Evolutionary conservation across 2,888 invertebrate genomes (phyloP), one percentile per base, ranked within the genome.

Genomic region (Yponomeuta cagnagella): DNA sequence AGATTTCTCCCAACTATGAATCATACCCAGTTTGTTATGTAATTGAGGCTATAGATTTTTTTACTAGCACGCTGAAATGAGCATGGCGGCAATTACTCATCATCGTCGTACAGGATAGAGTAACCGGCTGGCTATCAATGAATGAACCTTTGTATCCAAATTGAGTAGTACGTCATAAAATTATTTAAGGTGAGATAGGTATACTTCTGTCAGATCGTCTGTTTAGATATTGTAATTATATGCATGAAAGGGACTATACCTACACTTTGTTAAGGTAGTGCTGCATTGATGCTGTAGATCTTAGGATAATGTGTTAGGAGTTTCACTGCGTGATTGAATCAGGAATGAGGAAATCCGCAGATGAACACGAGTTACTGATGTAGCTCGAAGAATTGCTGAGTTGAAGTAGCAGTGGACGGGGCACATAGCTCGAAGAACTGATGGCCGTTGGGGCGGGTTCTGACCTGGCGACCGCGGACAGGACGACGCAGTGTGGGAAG

Each of bases 111-210:
- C 68, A 48, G 68, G 68, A 52, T 68, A 48, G 48, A 31, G 10
- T 9, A 12, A 43, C 1, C 33, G 80, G 81, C 82, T 75, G 76
- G 75, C 83, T 84, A 86, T 85, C 86, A 87, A 86, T 86, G 84
- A 81, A 82, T 72, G 63, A 58, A n/a, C 70, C 68, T 15, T 37
- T 68, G 48, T 68, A 37, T 68, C 23, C n/a, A 43, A 48, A 33
- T 67, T 30, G 15, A 10, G 65, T 33, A 10, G 65, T 33, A 65
- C 65, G 65, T 31, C 12, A 30, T 9, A 65, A 65, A 65, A 31
- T 30, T 33, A 10, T 65, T 12, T 31, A 65, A 12, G 0, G 10
- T 31, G 12, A 23, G 30, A 65, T 65, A 23, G 23, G 23, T 23
- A 23, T 23, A 65, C 31, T 65, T 65, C 3, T 31, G 30, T 63